Evolutionary conservation across 1,140 invertebrate genomes (phyloP), one percentile per base, ranked within the genome.

Genomic region (Teleogryllus occipitalis): DNA sequence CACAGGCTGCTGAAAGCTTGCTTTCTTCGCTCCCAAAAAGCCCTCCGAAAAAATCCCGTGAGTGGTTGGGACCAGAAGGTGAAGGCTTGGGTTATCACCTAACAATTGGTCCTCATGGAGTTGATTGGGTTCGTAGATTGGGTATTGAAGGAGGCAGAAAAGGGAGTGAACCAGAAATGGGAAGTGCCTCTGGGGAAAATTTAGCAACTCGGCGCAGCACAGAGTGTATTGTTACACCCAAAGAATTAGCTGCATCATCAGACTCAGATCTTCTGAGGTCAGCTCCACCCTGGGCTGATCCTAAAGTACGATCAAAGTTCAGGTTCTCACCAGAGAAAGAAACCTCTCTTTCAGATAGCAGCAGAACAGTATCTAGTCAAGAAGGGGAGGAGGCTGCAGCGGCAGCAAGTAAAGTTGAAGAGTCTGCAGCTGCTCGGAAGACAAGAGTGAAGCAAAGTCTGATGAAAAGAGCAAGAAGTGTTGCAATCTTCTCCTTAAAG

Each of bases 401-500:
- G 47, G 74, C 39, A 47, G 72, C 77, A 74, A 14, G 27, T 14
- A 74, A 74, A 27, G 75, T 39, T 18, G 79, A 22, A n/a, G 75
- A 74, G 72, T 78, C 72, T 7, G 15, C 79, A 8, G 79, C 82
- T n/a, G 81, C 80, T 0, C 81, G 81, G 72, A 82, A 82, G 78
- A 73, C 81, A 48, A 78, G 81, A 65, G 91, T 92, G 0, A 93
- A 92, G 81, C 91, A 92, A 76, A 90, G 90, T 81, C 84, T 95
- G 75, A 93, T 95, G 86, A 95, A 95, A 84, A 89, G 93, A 75
- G 94, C 94, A 7, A 87, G 93, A 12, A 94, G 92, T 3, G 93
- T 95, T 47, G 93, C 93, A 10, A 93, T 95, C 81, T 95, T 95
- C 85, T 94, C 93, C 2, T 85, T 95, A 39, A 94, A 94, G 78